Evolutionary conservation across 2,888 invertebrate species (phyloP).

Genomic region (Andrena chrysosceles): DNA sequence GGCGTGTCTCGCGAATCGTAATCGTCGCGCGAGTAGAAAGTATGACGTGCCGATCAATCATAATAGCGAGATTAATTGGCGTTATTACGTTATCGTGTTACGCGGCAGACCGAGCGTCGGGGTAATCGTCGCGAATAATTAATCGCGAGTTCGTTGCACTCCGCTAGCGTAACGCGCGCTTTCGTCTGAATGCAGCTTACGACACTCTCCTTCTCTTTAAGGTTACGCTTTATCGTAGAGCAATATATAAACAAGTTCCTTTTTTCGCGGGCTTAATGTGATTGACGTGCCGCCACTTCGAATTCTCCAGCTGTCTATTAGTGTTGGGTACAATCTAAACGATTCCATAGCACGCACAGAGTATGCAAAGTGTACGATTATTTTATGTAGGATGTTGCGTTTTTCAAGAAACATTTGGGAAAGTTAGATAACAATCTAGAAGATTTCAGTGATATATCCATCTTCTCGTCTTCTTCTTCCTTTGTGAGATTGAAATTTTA

Average conservation of each 20-base stretch:
- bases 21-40: conserved; percentile 57
- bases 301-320: conserved; percentile 11
- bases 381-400: too few relatives aligned
- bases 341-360: background rate
- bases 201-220: conserved; percentile 49
- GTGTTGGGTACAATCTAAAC: background rate
- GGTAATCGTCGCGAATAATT: conserved; percentile 66
- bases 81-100: conserved; percentile 63
- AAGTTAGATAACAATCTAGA: too few relatives aligned
- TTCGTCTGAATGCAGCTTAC: conserved; percentile 35
- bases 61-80: conserved; percentile 66
- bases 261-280: conserved; percentile 34
- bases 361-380: too few relatives aligned
- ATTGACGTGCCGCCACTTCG: conserved; percentile 28
- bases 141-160: conserved; percentile 69
- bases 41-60: conserved; percentile 62
- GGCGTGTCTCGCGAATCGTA: conserved; percentile 24
- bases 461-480: too few relatives aligned
- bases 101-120: conserved; percentile 50
- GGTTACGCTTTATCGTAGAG: conserved; percentile 53
- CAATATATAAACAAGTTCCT: conserved; percentile 41
- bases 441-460: too few relatives aligned
- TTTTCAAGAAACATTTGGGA: too few relatives aligned
- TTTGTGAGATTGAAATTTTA: too few relatives aligned
- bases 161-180: conserved; percentile 32